Evolutionary conservation across 2,113 vertebrate genomes (phyloP).

Genomic region (Haliaeetus leucogaster): DNA sequence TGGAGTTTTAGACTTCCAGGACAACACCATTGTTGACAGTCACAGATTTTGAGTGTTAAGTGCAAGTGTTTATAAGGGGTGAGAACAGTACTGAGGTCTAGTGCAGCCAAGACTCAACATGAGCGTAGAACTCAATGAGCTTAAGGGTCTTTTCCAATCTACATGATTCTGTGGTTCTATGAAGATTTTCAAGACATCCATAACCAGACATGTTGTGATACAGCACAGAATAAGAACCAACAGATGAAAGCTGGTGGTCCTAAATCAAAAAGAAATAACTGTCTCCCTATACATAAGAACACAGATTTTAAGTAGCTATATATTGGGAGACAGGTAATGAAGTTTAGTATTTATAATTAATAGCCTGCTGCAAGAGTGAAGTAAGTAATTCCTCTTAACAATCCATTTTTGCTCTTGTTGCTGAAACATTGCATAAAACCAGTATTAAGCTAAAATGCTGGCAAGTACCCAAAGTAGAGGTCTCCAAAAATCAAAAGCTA

Average conservation of each 20-base stretch:
- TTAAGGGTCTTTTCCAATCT: neutral
- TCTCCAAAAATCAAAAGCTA: neutral
- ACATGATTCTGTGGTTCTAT: accelerated
- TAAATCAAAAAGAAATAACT: neutral
- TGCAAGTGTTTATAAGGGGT: accelerated
- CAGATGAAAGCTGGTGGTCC: neutral
- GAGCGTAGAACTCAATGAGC: accelerated
- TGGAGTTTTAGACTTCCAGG: neutral
- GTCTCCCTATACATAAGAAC: neutral
- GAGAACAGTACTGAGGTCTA: neutral
- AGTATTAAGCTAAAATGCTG: neutral
- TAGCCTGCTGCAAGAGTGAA: neutral
- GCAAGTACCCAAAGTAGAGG: neutral
- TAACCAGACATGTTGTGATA: neutral
- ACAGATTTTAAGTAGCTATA: neutral
- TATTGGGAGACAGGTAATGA: neutral
- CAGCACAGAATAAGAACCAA: neutral
- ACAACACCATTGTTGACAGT: accelerated
- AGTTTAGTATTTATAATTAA: neutral
- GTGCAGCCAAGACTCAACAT: accelerated
- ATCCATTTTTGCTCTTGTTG: neutral
- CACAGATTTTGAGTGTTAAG: neutral
- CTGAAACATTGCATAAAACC: neutral
- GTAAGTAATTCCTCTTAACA: neutral
- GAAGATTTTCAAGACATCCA: neutral